phyloP scores from a whole-genome alignment of 2,113 vertebrate species.

The Centropus unirufus region DNA sequence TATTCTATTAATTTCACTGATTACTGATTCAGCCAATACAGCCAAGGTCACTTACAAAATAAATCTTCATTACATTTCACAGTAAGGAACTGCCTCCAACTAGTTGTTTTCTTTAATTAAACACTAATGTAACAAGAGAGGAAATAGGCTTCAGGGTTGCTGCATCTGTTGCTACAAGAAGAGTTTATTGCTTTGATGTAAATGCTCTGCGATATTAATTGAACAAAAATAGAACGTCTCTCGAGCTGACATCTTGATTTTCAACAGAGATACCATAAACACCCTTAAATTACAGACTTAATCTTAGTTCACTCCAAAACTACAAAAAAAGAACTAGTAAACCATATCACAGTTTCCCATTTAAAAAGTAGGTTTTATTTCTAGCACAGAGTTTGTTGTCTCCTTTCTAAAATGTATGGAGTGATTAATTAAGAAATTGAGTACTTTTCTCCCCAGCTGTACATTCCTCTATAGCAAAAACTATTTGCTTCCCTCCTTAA shows the following conservation, averaged over 20 bases:
- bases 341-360: not conserved
- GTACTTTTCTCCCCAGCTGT: not conserved
- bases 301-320: not conserved
- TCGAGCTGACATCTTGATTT: conserved; percentile 41
- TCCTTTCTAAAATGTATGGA: not conserved
- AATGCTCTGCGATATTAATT: conserved; percentile 56
- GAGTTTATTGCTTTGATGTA: conserved; percentile 44
- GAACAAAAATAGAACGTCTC: conserved; percentile 55
- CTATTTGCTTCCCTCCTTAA: not conserved
- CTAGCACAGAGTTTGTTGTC: not conserved
- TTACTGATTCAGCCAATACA: conserved; percentile 86
- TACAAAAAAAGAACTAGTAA: not conserved
- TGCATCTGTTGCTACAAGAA: conserved; percentile 61
- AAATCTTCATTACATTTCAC: conserved; percentile 86
- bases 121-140: conserved; percentile 85
- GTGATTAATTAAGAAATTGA: not conserved
- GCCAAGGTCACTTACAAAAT: conserved; percentile 89
- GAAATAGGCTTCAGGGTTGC: conserved; percentile 71
- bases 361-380: not conserved
- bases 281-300: not conserved
- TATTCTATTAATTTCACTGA: conserved; percentile 92
- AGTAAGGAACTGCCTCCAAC: conserved; percentile 84
- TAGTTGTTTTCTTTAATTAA: conserved; percentile 91
- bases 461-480: not conserved
- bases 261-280: conserved; percentile 3